phyloP scores from a whole-genome alignment of 2,113 vertebrate species.

The Phyllostomus discolor region DNA sequence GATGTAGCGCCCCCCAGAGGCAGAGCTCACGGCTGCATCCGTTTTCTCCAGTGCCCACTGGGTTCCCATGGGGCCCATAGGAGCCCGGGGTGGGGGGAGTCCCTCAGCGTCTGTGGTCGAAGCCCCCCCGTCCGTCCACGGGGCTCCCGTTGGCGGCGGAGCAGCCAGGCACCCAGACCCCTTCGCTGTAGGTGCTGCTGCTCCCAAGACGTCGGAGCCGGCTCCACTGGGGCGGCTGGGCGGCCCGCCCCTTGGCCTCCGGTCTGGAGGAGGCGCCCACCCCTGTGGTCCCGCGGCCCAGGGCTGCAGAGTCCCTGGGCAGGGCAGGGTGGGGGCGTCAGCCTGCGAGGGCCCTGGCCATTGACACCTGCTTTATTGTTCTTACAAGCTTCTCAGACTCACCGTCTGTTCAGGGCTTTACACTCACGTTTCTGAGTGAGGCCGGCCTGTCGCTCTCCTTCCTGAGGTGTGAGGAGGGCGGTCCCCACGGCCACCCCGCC shows the following conservation, averaged over 20 bases:
- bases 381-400: not conserved
- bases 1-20: fast-evolving
- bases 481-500: too few relatives aligned
- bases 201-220: not conserved
- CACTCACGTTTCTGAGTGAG: not conserved
- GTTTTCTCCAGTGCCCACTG: fast-evolving
- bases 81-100: not conserved
- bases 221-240: not conserved
- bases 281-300: not conserved
- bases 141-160: fast-evolving
- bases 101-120: fast-evolving
- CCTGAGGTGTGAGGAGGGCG: not conserved
- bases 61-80: not conserved
- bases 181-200: fast-evolving
- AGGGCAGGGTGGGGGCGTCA: too few relatives aligned
- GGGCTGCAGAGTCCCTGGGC: not conserved
- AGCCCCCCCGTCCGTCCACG: not conserved
- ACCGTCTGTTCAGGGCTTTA: not conserved
- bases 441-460: not conserved
- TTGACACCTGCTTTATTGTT: fast-evolving
- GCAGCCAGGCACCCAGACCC: not conserved
- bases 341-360: too few relatives aligned
- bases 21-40: fast-evolving
- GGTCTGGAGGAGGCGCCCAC: too few relatives aligned
- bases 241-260: not conserved